Percentiles rank a stretch among this genome's conserved stretches.
Conservation (phyloP, 1,140 invertebrate species). For the Bombus waltoni region DNA sequence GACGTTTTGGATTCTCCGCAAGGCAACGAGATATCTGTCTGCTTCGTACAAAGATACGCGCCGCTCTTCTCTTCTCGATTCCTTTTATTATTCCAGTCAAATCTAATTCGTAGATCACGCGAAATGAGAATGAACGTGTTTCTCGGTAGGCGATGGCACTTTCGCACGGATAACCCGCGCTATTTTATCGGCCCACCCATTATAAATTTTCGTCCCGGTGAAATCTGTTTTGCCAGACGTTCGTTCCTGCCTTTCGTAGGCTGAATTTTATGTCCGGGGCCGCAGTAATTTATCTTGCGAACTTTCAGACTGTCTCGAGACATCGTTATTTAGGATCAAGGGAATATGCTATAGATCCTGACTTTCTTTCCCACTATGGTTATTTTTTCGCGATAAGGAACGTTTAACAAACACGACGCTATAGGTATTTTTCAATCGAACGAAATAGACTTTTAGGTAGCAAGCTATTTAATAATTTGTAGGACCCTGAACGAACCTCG, state of each 20-base stretch:
- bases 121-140: constrained; percentile 26
- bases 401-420: background rate
- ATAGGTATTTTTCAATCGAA: constrained; percentile 12
- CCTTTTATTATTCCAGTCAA: constrained; percentile 19
- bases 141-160: background rate
- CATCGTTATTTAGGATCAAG: background rate
- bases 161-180: background rate
- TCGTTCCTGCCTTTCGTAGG: background rate
- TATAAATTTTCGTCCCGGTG: constrained; percentile 4
- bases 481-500: background rate
- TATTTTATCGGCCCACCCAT: background rate
- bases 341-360: background rate
- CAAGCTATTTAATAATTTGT: constrained; percentile 18
- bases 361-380: background rate
- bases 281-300: background rate
- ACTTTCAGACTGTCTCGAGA: background rate
- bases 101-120: constrained; percentile 33
- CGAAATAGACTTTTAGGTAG: background rate
- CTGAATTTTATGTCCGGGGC: background rate
- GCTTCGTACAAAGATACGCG: constrained; percentile 13
- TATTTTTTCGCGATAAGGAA: background rate
- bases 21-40: background rate
- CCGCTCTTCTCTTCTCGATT: background rate
- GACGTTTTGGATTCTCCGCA: background rate
- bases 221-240: background rate